Percentiles rank a stretch among this genome's conserved stretches.
Evolutionary conservation across 2,797 vertebrate genomes (phyloP).

Genomic region (Gymnothorax javanicus): DNA sequence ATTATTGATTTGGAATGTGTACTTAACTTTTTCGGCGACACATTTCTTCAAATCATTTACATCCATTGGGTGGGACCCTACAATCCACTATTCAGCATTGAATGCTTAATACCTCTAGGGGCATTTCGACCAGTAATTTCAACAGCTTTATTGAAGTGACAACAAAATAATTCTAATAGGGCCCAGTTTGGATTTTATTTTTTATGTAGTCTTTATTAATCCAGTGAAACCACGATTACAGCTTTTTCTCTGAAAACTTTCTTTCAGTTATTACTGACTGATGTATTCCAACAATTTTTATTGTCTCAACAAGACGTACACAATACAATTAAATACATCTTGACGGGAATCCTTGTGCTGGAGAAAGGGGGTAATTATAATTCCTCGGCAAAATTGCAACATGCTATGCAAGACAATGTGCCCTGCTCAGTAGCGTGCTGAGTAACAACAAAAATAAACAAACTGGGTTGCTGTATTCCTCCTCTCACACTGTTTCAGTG

Average conservation of each 20-base stretch:
- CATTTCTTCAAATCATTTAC: constrained; percentile 35
- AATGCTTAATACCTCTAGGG: constrained; percentile 58
- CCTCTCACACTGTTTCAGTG: constrained; percentile 34
- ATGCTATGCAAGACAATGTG: constrained; percentile 67
- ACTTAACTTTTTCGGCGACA: constrained; percentile 33
- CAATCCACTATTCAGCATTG: constrained; percentile 44
- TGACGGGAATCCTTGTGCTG: constrained; percentile 37
- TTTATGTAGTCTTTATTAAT: constrained; percentile 26
- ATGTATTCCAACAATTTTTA: constrained; percentile 14
- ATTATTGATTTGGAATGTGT: constrained; percentile 73
- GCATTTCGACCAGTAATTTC: constrained; percentile 59
- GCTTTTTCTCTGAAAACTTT: constrained; percentile 10
- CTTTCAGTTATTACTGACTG: not conserved
- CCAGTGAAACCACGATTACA: constrained; percentile 17
- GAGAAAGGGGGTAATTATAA: constrained; percentile 50
- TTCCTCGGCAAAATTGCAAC: constrained; percentile 53
- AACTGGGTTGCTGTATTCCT: constrained; percentile 37
- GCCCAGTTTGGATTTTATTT: constrained; percentile 10
- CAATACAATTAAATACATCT: constrained; percentile 19
- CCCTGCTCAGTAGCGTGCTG: constrained; percentile 57
- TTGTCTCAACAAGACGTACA: constrained; percentile 2
- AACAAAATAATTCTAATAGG: constrained; percentile 18
- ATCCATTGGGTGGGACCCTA: not conserved
- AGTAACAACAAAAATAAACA: constrained; percentile 38
- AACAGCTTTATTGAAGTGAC: constrained; percentile 54